A percentile compares a stretch with the other conserved stretches of the same genome.
These are phyloP conservation scores for Leucoraja erinaceus DNA, from an alignment of 2,113 vertebrate genomes.

Conservation along the genomic window DNA sequence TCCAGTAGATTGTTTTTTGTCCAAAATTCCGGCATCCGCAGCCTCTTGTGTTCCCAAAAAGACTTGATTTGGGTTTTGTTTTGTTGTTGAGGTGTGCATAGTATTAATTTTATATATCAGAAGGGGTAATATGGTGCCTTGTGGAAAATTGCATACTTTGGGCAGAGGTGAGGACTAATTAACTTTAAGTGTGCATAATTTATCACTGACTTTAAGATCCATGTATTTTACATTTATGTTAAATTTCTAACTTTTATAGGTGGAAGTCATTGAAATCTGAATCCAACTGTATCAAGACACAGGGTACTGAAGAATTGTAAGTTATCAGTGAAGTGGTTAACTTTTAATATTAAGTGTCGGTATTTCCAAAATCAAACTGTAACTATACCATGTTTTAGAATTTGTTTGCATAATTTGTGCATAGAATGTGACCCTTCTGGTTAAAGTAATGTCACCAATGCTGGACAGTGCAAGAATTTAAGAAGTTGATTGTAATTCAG, in stretches of 20 bases:
- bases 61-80: too few species aligned
- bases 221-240: background rate
- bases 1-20: too few species aligned
- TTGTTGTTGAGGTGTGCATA: too few species aligned
- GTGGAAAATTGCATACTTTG: background rate
- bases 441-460: background rate
- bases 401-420: background rate
- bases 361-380: background rate
- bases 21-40: too few species aligned
- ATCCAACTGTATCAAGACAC: background rate
- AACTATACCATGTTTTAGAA: background rate
- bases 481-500: background rate
- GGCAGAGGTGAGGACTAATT: background rate
- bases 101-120: background rate
- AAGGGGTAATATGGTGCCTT: background rate
- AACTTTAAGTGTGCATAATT: background rate
- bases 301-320: background rate
- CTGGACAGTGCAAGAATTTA: background rate
- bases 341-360: background rate
- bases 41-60: too few species aligned
- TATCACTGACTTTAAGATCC: background rate
- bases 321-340: background rate
- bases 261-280: background rate
- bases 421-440: background rate
- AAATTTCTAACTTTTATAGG: slow-evolving; percentile 1